Conservation (phyloP, 2,888 invertebrate genomes). For the Saturnia japonica region DNA sequence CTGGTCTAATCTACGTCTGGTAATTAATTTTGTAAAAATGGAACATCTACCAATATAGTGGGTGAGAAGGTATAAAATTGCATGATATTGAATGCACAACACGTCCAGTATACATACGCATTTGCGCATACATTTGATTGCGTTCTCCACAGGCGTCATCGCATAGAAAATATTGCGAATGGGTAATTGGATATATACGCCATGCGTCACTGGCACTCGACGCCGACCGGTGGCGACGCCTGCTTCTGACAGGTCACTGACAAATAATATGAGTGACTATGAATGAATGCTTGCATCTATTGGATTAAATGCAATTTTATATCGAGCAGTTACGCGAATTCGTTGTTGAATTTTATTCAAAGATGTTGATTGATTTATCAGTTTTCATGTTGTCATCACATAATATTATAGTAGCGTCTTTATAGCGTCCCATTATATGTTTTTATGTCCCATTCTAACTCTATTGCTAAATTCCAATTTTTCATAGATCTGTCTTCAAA, state of each 20-base stretch:
- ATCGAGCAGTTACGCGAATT: slow-evolving; percentile 35
- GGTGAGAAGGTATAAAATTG: neutral
- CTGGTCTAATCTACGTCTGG: too few relatives aligned
- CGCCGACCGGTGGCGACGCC: slow-evolving; percentile 48
- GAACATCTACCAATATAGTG: neutral
- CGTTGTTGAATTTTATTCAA: slow-evolving; percentile 34
- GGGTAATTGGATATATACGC: slow-evolving; percentile 75
- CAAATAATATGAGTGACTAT: slow-evolving; percentile 76
- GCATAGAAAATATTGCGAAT: slow-evolving; percentile 79
- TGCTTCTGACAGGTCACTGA: slow-evolving; percentile 70
- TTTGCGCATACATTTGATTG: slow-evolving; percentile 63
- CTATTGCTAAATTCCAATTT: too few relatives aligned
- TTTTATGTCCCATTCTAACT: too few relatives aligned
- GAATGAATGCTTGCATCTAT: slow-evolving; percentile 57
- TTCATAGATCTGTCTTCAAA: too few relatives aligned
- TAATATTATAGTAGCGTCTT: too few relatives aligned
- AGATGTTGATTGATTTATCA: slow-evolving; percentile 17
- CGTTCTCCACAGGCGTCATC: slow-evolving; percentile 64
- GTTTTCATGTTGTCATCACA: neutral
- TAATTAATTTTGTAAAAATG: neutral
- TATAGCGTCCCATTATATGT: too few relatives aligned
- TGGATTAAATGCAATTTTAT: slow-evolving; percentile 62
- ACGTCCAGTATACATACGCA: neutral
- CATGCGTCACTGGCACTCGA: slow-evolving; percentile 67
- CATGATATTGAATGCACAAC: neutral